phyloP scores from a whole-genome alignment of 2,797 vertebrate genomes.

The Anguilla pacifica region DNA sequence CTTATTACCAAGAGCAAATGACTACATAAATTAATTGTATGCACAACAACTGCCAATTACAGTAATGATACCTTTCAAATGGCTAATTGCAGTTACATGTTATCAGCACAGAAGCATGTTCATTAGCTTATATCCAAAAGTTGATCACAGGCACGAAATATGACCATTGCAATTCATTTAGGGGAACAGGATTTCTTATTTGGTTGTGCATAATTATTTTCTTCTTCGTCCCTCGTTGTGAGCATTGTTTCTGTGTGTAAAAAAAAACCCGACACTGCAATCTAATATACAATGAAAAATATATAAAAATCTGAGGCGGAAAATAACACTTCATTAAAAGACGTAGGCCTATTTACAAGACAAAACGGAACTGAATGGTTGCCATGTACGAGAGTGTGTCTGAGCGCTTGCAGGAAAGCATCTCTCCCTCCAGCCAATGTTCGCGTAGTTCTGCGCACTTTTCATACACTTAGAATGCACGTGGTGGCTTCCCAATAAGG shows the following conservation, averaged over 20 bases:
- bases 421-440: too few species aligned
- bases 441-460: too few species aligned
- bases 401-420: too few species aligned
- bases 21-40: constrained; percentile 21
- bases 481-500: neutral
- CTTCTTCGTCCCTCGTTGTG: too few species aligned
- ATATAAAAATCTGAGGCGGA: too few species aligned
- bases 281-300: neutral
- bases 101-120: neutral
- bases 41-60: constrained; percentile 16
- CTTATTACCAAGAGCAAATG: neutral
- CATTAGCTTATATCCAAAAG: neutral
- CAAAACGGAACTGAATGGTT: too few species aligned
- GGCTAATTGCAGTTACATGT: constrained; percentile 6
- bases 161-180: neutral
- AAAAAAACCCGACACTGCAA: too few species aligned
- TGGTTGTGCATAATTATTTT: neutral
- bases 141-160: neutral
- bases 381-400: too few species aligned
- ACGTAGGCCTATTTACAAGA: too few species aligned
- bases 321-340: too few species aligned
- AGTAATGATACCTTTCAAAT: constrained; percentile 18
- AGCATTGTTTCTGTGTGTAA: neutral
- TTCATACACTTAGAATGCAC: neutral
- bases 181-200: neutral